These are phyloP conservation scores for Dolichoris vasculosae DNA, from an alignment of 1,140 invertebrate species.

Conservation along the genomic window DNA sequence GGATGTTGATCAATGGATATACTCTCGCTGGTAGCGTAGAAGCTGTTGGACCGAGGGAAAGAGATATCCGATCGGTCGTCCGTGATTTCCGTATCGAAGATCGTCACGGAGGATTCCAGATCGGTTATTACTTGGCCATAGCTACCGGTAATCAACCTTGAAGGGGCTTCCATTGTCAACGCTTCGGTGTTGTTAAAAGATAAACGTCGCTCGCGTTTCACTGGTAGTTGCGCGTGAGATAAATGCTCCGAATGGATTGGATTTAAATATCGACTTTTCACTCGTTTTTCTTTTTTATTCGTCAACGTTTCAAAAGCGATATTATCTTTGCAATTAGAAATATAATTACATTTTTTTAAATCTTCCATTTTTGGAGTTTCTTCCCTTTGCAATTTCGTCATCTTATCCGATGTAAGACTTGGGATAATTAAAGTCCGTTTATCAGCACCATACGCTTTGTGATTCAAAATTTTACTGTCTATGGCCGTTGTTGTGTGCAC, in stretches of 20 bases:
- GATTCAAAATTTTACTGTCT: not conserved
- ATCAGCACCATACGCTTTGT: not conserved
- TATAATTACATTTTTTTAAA: not conserved
- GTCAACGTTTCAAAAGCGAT: not conserved
- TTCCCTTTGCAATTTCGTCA: not conserved
- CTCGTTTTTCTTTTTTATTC: not conserved
- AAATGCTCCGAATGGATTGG: not conserved
- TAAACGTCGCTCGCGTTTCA: slow-evolving; percentile 13
- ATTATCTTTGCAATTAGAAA: not conserved
- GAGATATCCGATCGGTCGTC: not conserved
- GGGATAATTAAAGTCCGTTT: not conserved
- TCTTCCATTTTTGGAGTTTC: too few relatives aligned
- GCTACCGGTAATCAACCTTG: not conserved
- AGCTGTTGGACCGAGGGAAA: not conserved
- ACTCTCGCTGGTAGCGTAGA: not conserved
- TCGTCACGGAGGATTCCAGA: not conserved
- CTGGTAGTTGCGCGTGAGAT: not conserved
- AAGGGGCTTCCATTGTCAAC: not conserved
- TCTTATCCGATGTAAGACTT: not conserved
- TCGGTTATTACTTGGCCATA: not conserved
- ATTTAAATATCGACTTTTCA: not conserved
- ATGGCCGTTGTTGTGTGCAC: not conserved
- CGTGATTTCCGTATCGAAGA: not conserved
- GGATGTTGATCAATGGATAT: not conserved
- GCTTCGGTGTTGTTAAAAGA: not conserved